phyloP scores from a whole-genome alignment of 2,888 invertebrate genomes.

The Sesia bembeciformis region DNA sequence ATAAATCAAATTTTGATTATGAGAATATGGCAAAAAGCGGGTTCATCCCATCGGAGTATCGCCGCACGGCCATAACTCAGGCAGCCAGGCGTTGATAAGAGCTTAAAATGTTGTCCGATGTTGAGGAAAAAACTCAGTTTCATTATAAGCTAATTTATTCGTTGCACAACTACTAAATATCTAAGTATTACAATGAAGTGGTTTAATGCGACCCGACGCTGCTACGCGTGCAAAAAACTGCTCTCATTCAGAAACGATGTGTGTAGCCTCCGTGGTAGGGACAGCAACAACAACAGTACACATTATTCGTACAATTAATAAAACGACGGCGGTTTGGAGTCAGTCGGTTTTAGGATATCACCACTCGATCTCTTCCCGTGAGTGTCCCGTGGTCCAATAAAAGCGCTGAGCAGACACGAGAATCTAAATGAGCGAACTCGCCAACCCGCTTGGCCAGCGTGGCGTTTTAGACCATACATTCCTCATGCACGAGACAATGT shows the following conservation, averaged over 20 bases:
- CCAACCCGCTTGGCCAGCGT: no score
- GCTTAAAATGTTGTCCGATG: slow-evolving; percentile 44
- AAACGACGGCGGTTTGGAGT: no score
- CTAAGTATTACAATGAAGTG: slow-evolving; percentile 57
- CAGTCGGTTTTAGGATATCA: no score
- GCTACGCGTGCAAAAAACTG: slow-evolving; percentile 31
- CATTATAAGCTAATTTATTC: slow-evolving; percentile 45
- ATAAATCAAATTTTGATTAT: slow-evolving; percentile 66
- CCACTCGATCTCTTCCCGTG: no score
- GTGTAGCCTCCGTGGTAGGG: slow-evolving; percentile 22
- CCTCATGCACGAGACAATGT: no score
- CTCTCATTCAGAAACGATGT: slow-evolving; percentile 28
- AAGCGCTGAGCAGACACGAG: no score
- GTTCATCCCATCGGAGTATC: slow-evolving; percentile 10
- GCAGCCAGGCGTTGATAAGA: slow-evolving; percentile 36
- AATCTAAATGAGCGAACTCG: no score
- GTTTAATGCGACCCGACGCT: slow-evolving; percentile 32
- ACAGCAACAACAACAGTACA: slow-evolving; percentile 6
- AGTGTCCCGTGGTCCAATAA: no score
- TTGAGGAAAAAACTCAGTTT: slow-evolving; percentile 34
- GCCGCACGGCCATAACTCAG: slow-evolving; percentile 36
- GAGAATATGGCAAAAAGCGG: slow-evolving; percentile 42
- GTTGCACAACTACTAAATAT: slow-evolving; percentile 48
- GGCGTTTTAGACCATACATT: no score
- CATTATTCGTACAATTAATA: no score